Base-by-base conservation (phyloP, 1,140 invertebrate species). In the Tenebrio molitor region DNA sequence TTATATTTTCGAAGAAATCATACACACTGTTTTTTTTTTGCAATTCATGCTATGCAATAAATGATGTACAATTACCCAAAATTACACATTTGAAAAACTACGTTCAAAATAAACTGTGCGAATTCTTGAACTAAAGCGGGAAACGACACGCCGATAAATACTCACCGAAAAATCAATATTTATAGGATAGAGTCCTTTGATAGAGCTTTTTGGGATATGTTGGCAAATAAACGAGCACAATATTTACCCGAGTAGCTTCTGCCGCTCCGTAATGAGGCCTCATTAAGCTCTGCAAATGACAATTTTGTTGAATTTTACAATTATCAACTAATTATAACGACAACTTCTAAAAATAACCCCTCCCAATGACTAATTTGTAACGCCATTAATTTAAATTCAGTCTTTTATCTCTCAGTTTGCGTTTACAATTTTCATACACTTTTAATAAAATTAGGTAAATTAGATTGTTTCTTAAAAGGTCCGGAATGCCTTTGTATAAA, bases 171-270 rank as follows among this genome's bases (percentile, higher is more conserved):
- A 58, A 58, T 58, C 50, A 58, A 58, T 58, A 58, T 14, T 29
- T 58, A 58, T 58, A 29, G n/a, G 10, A 25, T 58, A 10, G 50
- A 58, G 50, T 58, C 50, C 7, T 53, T 53, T 58, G 42, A 66
- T 44, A 66, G 64, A 66, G 64, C 64, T 66, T 66, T 29, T 65
- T 66, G 64, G 64, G 64, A 44, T 66, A 66, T 66, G 39, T 66
- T 66, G 16, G 39, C 50, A 58, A 29, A 50, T 50, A 50, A 25
- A 12, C 50, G 21, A 29, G 8, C n/a, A 15, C 23, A n/a, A 25
- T 15, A 58, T 58, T 29, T 29, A n/a, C n/a, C n/a, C 8, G 14
- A 58, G 10, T 17, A 58, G n/a, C 23, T 29, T 14, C 23, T 29
- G 50, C 50, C 50, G 19, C 29, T 58, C 50, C n/a, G 23, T 66